Base-by-base conservation (phyloP, 1,140 invertebrate species). In the Spodoptera litura region DNA sequence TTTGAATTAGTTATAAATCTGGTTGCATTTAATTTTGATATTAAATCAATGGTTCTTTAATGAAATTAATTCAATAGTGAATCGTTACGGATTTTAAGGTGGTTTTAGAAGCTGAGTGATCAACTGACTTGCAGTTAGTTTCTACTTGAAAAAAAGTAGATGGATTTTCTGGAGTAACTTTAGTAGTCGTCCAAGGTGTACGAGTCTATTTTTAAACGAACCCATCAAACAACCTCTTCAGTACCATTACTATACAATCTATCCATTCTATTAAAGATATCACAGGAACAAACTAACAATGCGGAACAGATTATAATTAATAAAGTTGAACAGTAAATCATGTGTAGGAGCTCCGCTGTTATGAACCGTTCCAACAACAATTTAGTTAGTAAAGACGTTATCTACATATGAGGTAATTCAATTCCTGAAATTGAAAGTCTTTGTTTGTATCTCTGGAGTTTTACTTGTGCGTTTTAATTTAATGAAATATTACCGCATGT, bases 281-380 rank as follows among this genome's bases (percentile, higher is more conserved):
- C 70, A 55, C 49, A 79, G 74, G 71, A 20, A 79, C 52, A 52
- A 79, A 79, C 64, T 71, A 78, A 56, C 56, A 31, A 70, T 44
- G 25, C 44, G 62, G 71, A 61, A 49, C 68, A 74, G 73, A 75
- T 64, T 75, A 75, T 75, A 79, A 82, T 82, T 82, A 82, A 82
- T 82, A 82, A 82, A 82, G 71, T 82, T 82, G 62, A 49, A 77
- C 70, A 64, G 70, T 82, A 82, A 79, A 82, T 82, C 81, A 82
- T 53, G 75, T 55, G 51, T 59, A 51, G 62, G 56, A 66, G 62
- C 62, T n/a, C 25, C 66, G 49, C 20, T 35, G 59, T 75, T 31
- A 64, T 75, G 58, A 64, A 75, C 59, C 62, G 73, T 64, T 75
- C 58, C 49, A 52, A 31, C n/a, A 64, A 27, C 35, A 75, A 75